phyloP scores from a whole-genome alignment of 2,113 vertebrate species.

The Symphodus melops region DNA sequence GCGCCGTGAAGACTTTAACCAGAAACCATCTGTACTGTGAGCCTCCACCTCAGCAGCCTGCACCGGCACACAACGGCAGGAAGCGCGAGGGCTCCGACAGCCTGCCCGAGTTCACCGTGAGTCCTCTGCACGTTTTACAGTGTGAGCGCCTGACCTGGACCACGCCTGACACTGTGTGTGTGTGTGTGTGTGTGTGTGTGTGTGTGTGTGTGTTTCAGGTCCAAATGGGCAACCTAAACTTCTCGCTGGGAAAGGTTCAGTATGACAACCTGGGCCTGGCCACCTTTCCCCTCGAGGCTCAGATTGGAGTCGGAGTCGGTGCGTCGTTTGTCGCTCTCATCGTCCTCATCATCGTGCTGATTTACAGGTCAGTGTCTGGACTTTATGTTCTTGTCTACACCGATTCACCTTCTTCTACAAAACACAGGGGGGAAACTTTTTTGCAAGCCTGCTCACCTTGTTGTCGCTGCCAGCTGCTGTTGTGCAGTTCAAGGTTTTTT shows the following conservation, averaged over 20 bases:
- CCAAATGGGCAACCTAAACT: conserved; percentile 94
- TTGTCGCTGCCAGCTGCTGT: too few species aligned
- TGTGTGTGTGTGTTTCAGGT: conserved; percentile 83
- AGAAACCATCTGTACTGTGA: conserved; percentile 96
- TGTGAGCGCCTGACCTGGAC: too few species aligned
- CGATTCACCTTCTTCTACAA: too few species aligned
- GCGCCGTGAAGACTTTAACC: conserved; percentile 94
- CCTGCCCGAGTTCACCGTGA: conserved; percentile 94
- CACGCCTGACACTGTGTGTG: too few species aligned
- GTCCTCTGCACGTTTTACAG: conserved; percentile 30
- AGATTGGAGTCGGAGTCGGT: conserved; percentile 93
- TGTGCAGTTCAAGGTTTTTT: too few species aligned
- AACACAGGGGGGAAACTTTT: too few species aligned
- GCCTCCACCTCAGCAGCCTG: conserved; percentile 91
- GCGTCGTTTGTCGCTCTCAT: conserved; percentile 93
- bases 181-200: conserved; percentile 36
- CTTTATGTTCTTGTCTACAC: background rate
- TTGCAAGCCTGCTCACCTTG: too few species aligned
- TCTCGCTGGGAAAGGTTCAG: conserved; percentile 92
- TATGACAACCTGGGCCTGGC: conserved; percentile 92
- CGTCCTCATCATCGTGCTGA: conserved; percentile 95
- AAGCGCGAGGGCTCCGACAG: conserved; percentile 87
- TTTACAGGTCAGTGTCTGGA: conserved; percentile 90
- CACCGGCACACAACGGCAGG: conserved; percentile 77
- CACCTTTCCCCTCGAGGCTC: conserved; percentile 94